A percentile compares a stretch with the other conserved stretches of the same genome.
Evolutionary conservation across 2,797 vertebrate genomes (phyloP).

Genomic region (Pempheris klunzingeri): DNA sequence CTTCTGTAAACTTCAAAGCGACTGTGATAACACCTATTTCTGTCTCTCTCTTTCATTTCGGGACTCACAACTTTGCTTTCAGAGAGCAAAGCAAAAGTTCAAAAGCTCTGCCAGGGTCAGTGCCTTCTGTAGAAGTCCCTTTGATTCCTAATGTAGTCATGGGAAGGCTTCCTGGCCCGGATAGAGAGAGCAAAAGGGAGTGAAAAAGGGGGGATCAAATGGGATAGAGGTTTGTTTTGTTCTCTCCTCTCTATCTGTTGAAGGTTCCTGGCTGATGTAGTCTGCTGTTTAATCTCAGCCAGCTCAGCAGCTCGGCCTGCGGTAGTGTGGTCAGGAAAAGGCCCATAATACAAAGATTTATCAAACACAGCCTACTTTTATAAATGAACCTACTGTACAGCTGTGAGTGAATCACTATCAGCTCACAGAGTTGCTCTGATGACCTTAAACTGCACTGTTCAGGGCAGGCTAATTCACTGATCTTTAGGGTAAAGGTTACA

Average conservation of each 20-base stretch:
- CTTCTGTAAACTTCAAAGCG: slow-evolving; percentile 42
- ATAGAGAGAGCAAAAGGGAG: slow-evolving; percentile 58
- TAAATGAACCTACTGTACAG: not conserved
- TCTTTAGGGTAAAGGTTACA: slow-evolving; percentile 13
- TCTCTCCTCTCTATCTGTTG: slow-evolving; percentile 59
- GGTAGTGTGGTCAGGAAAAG: slow-evolving; percentile 25
- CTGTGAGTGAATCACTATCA: not conserved
- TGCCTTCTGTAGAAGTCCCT: slow-evolving; percentile 57
- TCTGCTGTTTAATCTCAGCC: slow-evolving; percentile 71
- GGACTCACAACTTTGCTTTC: slow-evolving; percentile 50
- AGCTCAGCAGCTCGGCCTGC: slow-evolving; percentile 45
- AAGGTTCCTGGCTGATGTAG: slow-evolving; percentile 61
- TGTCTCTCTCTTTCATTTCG: slow-evolving; percentile 28
- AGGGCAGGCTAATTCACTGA: not conserved
- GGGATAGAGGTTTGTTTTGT: slow-evolving; percentile 73
- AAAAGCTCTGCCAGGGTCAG: slow-evolving; percentile 64
- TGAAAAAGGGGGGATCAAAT: slow-evolving; percentile 71
- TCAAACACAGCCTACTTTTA: slow-evolving; percentile 17
- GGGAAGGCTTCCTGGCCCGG: slow-evolving; percentile 63
- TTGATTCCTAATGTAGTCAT: slow-evolving; percentile 78
- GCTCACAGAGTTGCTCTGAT: not conserved
- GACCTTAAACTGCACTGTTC: not conserved
- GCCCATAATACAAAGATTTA: slow-evolving; percentile 29
- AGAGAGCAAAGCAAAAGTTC: slow-evolving; percentile 62
- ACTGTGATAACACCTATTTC: slow-evolving; percentile 22